phyloP scores from a whole-genome alignment of 2,888 invertebrate genomes.

The Meteorus colon region DNA sequence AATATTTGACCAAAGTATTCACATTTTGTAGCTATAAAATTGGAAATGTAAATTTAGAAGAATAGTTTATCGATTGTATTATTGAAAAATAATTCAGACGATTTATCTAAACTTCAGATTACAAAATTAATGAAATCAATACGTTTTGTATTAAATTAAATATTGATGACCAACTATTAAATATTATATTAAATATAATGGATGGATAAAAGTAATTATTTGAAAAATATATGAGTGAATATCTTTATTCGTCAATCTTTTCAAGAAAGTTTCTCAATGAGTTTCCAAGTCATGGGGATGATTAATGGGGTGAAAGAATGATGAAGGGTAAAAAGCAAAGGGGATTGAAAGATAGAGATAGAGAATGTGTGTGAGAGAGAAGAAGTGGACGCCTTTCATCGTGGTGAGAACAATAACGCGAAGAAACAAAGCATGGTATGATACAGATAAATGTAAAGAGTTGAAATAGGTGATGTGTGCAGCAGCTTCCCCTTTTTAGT shows the following conservation, averaged over 20 bases:
- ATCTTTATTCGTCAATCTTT: constrained; percentile 3
- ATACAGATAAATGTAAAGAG: constrained; percentile 32
- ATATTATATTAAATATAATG: too few species aligned
- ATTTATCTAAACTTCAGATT: too few species aligned
- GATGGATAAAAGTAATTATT: not conserved
- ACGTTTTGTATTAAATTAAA: too few species aligned
- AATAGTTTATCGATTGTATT: too few species aligned
- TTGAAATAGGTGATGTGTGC: not conserved
- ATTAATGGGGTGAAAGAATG: constrained; percentile 23
- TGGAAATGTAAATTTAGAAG: too few species aligned
- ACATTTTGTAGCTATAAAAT: too few species aligned
- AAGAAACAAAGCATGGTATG: constrained; percentile 32
- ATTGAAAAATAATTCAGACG: too few species aligned
- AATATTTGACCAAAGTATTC: too few species aligned
- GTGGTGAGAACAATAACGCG: constrained; percentile 26
- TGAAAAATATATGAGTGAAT: not conserved
- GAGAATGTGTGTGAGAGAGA: not conserved
- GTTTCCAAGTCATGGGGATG: constrained; percentile 21
- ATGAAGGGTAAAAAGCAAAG: constrained; percentile 24
- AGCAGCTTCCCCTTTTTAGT: not conserved
- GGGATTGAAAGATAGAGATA: not conserved
- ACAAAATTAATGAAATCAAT: too few species aligned
- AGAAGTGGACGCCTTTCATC: not conserved
- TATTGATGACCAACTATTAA: too few species aligned
- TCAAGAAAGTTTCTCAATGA: constrained; percentile 21